Percentiles rank a stretch among this genome's conserved stretches.
Evolutionary conservation across 2,113 vertebrate genomes (phyloP).

Genomic region (Coregonus clupeaformis): DNA sequence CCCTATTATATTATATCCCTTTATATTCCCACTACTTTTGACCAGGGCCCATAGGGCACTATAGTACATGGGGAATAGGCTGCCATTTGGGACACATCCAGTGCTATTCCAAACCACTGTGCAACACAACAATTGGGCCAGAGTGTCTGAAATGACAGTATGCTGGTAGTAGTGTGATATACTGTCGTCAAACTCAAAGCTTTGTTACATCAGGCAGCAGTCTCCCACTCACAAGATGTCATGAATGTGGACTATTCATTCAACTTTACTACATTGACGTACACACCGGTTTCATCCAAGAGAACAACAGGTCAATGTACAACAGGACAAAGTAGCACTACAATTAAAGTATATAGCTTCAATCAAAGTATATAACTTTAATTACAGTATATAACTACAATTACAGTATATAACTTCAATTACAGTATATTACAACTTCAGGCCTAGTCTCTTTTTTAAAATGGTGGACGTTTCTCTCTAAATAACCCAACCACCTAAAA

Average conservation of each 20-base stretch:
- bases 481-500: background rate
- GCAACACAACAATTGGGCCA: background rate
- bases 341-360: too few species aligned
- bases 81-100: too few species aligned
- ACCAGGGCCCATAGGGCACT: too few species aligned
- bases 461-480: background rate
- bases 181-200: background rate
- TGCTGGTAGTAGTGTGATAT: background rate
- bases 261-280: background rate
- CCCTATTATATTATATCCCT: too few species aligned
- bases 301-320: background rate
- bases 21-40: too few species aligned
- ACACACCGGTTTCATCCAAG: background rate
- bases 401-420: too few species aligned
- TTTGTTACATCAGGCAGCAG: background rate
- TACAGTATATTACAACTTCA: too few species aligned
- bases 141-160: background rate
- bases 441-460: background rate
- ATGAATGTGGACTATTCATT: background rate
- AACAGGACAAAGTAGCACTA: background rate
- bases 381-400: too few species aligned
- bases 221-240: background rate
- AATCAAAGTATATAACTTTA: background rate
- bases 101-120: background rate
- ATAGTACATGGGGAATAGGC: too few species aligned